Conservation (phyloP, 2,113 vertebrate species). For the Lasiurus borealis region DNA sequence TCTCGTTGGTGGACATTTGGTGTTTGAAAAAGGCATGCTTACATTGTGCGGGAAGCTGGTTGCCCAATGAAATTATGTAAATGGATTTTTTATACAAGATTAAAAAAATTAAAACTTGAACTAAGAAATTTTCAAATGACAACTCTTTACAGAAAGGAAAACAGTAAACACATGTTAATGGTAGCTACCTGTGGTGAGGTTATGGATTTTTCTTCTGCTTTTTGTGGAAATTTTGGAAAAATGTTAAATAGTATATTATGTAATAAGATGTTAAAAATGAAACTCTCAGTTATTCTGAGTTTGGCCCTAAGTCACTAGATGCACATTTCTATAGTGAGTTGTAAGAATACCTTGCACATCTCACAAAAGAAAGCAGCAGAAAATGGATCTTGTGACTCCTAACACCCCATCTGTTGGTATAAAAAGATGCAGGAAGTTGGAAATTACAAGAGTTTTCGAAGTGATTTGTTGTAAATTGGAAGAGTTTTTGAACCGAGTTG, state of each 20-base stretch:
- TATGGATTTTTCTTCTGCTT: background rate
- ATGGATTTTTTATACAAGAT: background rate
- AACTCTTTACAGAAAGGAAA: background rate
- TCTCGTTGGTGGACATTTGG: background rate
- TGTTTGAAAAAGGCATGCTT: background rate
- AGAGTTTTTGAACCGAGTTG: background rate
- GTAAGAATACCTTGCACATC: background rate
- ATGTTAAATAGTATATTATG: background rate
- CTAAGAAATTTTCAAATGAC: slow-evolving; percentile 16
- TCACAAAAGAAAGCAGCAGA: background rate
- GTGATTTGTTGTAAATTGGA: background rate
- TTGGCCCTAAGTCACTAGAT: background rate
- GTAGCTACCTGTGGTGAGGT: background rate
- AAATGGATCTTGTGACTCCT: slow-evolving; percentile 40
- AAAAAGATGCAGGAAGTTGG: slow-evolving; percentile 2
- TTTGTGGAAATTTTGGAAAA: slow-evolving; percentile 42
- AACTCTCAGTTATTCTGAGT: background rate
- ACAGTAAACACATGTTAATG: background rate
- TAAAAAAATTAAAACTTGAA: slow-evolving; percentile 55
- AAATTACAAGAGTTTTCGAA: slow-evolving; percentile 29
- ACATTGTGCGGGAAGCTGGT: background rate
- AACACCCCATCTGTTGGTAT: background rate
- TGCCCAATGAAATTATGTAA: background rate
- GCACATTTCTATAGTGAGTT: background rate
- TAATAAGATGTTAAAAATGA: slow-evolving; percentile 28